Percentiles rank a stretch among this genome's conserved stretches.
These are phyloP conservation scores for Periplaneta americana DNA, from an alignment of 1,140 invertebrate species.

Conservation along the genomic window DNA sequence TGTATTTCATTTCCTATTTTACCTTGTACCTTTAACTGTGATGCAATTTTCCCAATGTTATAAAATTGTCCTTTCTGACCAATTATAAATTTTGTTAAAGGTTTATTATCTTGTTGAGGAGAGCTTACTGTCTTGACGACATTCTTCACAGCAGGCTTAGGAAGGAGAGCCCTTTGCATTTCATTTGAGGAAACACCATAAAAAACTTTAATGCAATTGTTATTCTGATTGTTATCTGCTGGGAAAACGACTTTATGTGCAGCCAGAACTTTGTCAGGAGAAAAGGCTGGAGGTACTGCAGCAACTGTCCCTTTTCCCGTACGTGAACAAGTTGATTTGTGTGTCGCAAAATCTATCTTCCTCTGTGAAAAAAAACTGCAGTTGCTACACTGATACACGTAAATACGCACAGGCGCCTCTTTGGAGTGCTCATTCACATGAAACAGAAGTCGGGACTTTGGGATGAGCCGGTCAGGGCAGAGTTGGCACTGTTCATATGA, in stretches of 20 bases:
- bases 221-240: neutral
- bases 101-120: neutral
- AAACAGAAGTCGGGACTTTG: constrained; percentile 9
- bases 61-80: too few relatives aligned
- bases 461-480: constrained; percentile 10
- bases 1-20: neutral
- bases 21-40: too few relatives aligned
- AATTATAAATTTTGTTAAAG: neutral
- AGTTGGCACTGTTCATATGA: constrained; percentile 13
- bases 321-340: neutral
- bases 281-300: neutral
- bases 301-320: neutral
- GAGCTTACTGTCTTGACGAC: neutral
- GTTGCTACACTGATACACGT: constrained; percentile 7
- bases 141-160: neutral
- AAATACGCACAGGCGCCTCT: neutral
- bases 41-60: too few relatives aligned
- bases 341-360: constrained; percentile 8
- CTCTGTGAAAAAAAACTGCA: constrained; percentile 4
- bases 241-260: neutral
- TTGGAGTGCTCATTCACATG: constrained; percentile 9
- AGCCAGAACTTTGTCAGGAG: neutral
- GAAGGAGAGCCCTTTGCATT: neutral
- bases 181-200: neutral
- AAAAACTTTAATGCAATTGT: neutral